These are phyloP conservation scores for Nanger granti DNA, from an alignment of 2,113 vertebrate genomes.

Conservation along the genomic window DNA sequence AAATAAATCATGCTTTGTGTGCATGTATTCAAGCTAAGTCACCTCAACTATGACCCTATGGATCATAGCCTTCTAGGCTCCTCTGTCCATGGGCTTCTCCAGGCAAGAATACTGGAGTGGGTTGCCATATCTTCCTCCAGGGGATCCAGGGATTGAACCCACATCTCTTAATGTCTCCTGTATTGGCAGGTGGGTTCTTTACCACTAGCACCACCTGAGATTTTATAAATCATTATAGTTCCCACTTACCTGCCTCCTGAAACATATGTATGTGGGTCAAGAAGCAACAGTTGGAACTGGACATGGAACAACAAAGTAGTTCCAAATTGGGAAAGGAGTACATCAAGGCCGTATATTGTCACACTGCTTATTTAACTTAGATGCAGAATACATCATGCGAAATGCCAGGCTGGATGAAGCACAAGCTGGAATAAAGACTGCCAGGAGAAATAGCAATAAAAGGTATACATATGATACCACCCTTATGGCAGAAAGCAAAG, in stretches of 20 bases:
- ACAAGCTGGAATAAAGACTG: neutral
- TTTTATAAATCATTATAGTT: constrained; percentile 2
- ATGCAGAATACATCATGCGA: neutral
- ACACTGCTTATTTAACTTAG: neutral
- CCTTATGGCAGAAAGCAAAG: neutral
- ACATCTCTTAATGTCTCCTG: neutral
- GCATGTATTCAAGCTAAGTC: neutral
- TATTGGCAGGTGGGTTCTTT: neutral
- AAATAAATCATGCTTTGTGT: neutral
- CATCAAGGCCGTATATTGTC: neutral
- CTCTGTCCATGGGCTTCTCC: neutral
- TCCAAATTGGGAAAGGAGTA: neutral
- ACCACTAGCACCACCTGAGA: neutral
- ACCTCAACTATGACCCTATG: neutral
- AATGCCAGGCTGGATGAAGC: neutral
- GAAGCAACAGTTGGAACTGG: neutral
- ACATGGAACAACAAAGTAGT: neutral
- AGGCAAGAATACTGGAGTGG: neutral
- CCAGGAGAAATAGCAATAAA: neutral
- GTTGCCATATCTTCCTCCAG: neutral
- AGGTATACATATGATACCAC: neutral
- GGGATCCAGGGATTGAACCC: neutral
- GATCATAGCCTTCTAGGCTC: neutral
- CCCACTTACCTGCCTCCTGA: neutral
- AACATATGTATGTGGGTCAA: neutral